These are phyloP conservation scores for Passer domesticus DNA, from an alignment of 2,113 vertebrate species.

Conservation along the genomic window DNA sequence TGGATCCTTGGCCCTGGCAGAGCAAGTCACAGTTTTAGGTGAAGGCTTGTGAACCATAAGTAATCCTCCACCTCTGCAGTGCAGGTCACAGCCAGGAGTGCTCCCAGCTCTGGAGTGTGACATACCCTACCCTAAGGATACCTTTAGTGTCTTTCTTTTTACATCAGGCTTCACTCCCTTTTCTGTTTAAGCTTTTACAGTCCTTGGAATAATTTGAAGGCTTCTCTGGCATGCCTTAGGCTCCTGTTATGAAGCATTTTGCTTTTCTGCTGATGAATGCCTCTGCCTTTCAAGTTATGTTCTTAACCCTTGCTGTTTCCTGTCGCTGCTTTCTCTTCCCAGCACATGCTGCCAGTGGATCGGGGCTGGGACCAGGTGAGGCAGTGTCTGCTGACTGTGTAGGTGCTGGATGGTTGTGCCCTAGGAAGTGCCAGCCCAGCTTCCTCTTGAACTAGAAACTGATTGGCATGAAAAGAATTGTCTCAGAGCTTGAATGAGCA, in stretches of 20 bases:
- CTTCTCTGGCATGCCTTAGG: not conserved
- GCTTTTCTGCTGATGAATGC: conserved; percentile 35
- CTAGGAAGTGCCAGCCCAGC: not conserved
- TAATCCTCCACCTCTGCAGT: not conserved
- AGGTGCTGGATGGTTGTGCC: conserved; percentile 7
- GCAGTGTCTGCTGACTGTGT: conserved; percentile 25
- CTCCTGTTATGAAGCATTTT: not conserved
- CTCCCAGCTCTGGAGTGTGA: not conserved
- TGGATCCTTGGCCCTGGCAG: not conserved
- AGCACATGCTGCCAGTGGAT: conserved; percentile 81
- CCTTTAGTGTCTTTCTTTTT: not conserved
- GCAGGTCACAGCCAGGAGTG: not conserved
- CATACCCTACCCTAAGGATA: not conserved
- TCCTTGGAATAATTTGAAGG: not conserved
- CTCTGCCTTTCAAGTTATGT: conserved; percentile 35
- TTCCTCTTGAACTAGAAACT: not conserved
- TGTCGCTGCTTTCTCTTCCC: conserved; percentile 82
- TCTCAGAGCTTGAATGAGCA: not conserved
- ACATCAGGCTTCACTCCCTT: not conserved
- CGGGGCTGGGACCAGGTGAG: conserved; percentile 85
- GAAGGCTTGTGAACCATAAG: not conserved
- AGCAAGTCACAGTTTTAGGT: not conserved
- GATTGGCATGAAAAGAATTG: not conserved
- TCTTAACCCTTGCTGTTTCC: conserved; percentile 66
- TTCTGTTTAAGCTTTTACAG: not conserved